Base-by-base conservation (phyloP, 2,113 vertebrate genomes). In the Hoplias malabaricus region DNA sequence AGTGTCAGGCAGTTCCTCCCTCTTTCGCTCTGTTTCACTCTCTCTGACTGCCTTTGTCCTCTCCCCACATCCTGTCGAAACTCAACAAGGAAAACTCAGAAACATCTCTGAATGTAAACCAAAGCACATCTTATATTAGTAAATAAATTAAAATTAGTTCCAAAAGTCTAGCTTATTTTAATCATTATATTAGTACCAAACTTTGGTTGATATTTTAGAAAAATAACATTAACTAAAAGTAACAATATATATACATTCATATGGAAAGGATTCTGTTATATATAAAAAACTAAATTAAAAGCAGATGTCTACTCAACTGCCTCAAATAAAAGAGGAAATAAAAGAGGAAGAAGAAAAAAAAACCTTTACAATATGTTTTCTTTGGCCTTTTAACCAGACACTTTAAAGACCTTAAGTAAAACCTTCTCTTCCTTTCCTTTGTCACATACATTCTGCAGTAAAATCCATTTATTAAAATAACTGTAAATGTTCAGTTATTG, bases 21-120 rank as follows among this genome's bases (percentile, higher is more conserved):
- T 6, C 9, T 40, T 50, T 61, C 38, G 16, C 14, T 19, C 21
- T n/a, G 16, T 12, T 16, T 48, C 46, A 48, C n/a, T n/a, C n/a
- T n/a, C n/a, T n/a, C n/a, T n/a, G n/a, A n/a, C n/a, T n/a, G n/a
- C n/a, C 57, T 36, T 27, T 57, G n/a, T 19, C 2, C 50, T 31
- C 43, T 23, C 42, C 19, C 69, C 31, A 83, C 65, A 67, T 68
- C 81, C 66, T 54, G 53, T 68, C 62, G n/a, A n/a, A n/a, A n/a
- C 69, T 23, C 8, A 61, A 25, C 33, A 6, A 42, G 19, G 14
- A 38, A 38, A 65, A 75, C 9, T 5, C 59, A 34, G n/a, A 73
- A 4, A 5, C 59, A 59, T 31, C 27, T 4, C 40, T 25, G n/a
- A 48, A 63, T 10, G 27, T 73, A 61, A 25, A 48, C 16, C 43